Conservation (phyloP, 2,113 vertebrate genomes). For the Pituophis catenifer region DNA sequence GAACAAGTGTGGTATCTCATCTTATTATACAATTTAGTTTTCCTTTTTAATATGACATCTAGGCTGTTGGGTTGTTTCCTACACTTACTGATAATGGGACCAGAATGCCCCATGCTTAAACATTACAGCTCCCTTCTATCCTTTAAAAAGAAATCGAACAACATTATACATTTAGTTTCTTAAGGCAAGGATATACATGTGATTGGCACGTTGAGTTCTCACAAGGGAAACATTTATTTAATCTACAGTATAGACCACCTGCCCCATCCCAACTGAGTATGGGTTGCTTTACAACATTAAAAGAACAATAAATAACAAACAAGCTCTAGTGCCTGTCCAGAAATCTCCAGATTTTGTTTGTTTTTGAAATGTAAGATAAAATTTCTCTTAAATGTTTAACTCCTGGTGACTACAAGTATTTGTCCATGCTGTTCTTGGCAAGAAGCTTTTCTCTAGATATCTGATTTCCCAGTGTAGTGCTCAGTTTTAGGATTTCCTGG, state of each 20-base stretch:
- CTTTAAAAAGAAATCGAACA: slow-evolving; percentile 59
- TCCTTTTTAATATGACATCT: slow-evolving; percentile 49
- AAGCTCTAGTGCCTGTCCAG: background rate
- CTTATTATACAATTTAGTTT: background rate
- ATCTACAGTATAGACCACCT: background rate
- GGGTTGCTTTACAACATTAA: background rate
- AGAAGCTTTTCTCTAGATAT: background rate
- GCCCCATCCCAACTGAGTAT: background rate
- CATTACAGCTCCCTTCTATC: slow-evolving; percentile 5
- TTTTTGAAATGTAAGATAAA: background rate
- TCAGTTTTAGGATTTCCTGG: too few relatives aligned
- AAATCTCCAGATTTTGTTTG: slow-evolving; percentile 3
- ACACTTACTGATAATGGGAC: slow-evolving; percentile 42
- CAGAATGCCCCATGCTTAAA: slow-evolving; percentile 35
- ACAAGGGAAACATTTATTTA: background rate
- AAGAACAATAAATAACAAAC: background rate
- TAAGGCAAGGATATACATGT: slow-evolving; percentile 21
- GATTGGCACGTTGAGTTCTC: background rate
- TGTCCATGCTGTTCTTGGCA: background rate
- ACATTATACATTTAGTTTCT: slow-evolving; percentile 28
- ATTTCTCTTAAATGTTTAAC: background rate
- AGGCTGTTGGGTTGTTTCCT: slow-evolving; percentile 29
- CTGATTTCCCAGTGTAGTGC: background rate
- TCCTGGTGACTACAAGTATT: background rate
- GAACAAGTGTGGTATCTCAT: background rate